Conservation (phyloP, 23 tunicate species). For the Aplidium turbinatum region DNA sequence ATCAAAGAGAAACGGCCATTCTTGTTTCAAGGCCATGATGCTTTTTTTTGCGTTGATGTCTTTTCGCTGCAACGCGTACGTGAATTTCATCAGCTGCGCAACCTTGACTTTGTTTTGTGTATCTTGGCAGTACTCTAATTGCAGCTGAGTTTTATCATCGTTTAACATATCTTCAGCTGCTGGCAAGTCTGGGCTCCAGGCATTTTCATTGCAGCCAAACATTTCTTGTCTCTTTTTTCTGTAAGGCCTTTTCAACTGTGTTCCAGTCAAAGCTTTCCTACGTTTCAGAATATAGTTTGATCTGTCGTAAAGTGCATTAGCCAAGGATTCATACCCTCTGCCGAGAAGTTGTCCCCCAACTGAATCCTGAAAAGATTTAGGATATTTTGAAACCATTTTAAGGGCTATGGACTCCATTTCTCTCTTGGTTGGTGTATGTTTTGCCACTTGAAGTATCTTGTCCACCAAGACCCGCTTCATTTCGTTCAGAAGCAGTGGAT, state of each 20-base stretch:
- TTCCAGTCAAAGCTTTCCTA: not conserved
- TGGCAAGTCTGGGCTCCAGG: not conserved
- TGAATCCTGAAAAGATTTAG: constrained; percentile 16
- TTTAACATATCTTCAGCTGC: too few relatives aligned
- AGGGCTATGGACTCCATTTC: not conserved
- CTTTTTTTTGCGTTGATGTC: not conserved
- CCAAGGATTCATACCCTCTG: constrained; percentile 2
- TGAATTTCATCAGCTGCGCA: not conserved
- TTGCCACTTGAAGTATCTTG: not conserved
- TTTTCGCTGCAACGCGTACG: constrained; percentile 10
- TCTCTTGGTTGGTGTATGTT: too few relatives aligned
- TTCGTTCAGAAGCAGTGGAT: not conserved
- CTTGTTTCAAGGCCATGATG: not conserved
- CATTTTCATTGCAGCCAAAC: not conserved
- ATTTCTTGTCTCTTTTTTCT: not conserved
- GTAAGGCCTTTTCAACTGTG: not conserved
- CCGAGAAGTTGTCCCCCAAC: not conserved
- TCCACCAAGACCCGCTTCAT: constrained; percentile 27
- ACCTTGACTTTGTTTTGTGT: not conserved
- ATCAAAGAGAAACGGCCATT: constrained; percentile 14
- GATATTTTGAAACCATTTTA: constrained; percentile 17
- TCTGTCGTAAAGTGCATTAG: constrained; percentile 13
- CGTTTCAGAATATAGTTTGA: not conserved
- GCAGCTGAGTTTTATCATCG: too few relatives aligned
- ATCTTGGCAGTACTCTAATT: not conserved